Evolutionary conservation across 2,797 vertebrate species (phyloP).

Genomic region (Coregonus sp.): DNA sequence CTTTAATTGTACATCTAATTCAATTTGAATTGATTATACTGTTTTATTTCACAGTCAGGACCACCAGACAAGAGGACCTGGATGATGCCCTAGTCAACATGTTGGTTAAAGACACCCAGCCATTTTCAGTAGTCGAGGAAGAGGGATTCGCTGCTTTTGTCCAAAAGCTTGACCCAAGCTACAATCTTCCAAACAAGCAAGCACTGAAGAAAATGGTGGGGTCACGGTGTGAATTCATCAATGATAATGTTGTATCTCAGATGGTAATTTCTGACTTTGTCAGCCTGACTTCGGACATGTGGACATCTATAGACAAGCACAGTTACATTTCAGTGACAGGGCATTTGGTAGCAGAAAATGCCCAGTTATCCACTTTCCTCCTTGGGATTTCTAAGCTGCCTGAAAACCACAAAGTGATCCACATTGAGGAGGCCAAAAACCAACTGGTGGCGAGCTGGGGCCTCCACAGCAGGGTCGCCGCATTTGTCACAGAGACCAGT

Average conservation of each 20-base stretch:
- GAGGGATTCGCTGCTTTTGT: slow-evolving; percentile 20
- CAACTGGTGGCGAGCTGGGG: slow-evolving; percentile 15
- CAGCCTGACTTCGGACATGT: slow-evolving; percentile 25
- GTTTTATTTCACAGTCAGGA: background rate
- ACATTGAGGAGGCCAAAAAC: slow-evolving; percentile 19
- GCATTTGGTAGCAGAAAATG: slow-evolving; percentile 11
- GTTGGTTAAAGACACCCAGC: slow-evolving; percentile 21
- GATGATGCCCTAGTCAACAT: slow-evolving; percentile 15
- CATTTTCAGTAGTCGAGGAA: slow-evolving; percentile 27
- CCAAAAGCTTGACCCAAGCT: slow-evolving; percentile 19
- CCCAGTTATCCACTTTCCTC: slow-evolving; percentile 17
- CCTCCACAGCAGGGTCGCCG: slow-evolving; percentile 7
- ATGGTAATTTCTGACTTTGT: slow-evolving; percentile 15
- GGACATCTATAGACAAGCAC: slow-evolving; percentile 15
- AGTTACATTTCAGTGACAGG: slow-evolving; percentile 20
- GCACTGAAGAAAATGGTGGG: slow-evolving; percentile 16
- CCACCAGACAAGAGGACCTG: slow-evolving; percentile 15
- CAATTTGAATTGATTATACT: background rate
- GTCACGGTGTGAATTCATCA: slow-evolving; percentile 5
- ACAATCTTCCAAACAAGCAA: slow-evolving; percentile 8
- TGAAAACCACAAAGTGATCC: slow-evolving; percentile 7
- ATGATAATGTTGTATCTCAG: slow-evolving; percentile 9
- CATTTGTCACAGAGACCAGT: slow-evolving; percentile 10
- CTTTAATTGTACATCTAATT: background rate
- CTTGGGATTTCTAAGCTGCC: slow-evolving; percentile 20